Evolutionary conservation across 2,113 vertebrate species (phyloP).

Genomic region (Plecotus auritus): DNA sequence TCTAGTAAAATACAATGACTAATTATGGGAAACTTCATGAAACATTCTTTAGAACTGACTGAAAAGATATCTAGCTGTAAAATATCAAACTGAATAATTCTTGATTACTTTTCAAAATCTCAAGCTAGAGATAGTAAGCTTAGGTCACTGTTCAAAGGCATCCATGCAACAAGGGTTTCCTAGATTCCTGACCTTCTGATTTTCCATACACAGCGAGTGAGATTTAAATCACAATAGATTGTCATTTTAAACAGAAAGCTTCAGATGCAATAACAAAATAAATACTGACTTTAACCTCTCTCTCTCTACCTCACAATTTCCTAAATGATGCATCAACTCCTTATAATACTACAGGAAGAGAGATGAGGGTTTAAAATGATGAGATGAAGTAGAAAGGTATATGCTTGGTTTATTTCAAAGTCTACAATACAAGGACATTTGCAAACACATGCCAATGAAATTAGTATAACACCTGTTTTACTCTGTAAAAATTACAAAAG

Average conservation of each 20-base stretch:
- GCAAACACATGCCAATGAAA: conserved; percentile 1
- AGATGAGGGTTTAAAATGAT: neutral
- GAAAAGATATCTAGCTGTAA: neutral
- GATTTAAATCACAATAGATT: conserved; percentile 46
- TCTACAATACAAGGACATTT: neutral
- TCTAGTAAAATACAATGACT: conserved; percentile 43
- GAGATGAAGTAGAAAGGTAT: neutral
- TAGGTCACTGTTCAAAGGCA: neutral
- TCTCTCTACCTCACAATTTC: neutral
- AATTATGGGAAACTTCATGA: conserved; percentile 23
- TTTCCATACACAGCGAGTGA: neutral
- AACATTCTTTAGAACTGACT: conserved; percentile 29
- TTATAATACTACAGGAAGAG: neutral
- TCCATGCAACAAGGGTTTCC: neutral
- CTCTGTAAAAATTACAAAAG: neutral
- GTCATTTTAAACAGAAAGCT: conserved; percentile 15
- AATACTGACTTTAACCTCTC: conserved; percentile 6
- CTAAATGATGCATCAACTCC: neutral
- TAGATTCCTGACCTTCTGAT: conserved; percentile 6
- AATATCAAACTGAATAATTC: conserved; percentile 22
- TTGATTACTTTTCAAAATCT: conserved; percentile 43
- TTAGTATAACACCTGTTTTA: neutral
- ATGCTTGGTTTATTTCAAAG: neutral
- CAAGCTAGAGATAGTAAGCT: conserved; percentile 4
- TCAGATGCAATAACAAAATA: neutral